A percentile compares a stretch with the other conserved stretches of the same genome.
Evolutionary conservation across 2,113 vertebrate genomes (phyloP).

Genomic region (Odontesthes bonariensis): DNA sequence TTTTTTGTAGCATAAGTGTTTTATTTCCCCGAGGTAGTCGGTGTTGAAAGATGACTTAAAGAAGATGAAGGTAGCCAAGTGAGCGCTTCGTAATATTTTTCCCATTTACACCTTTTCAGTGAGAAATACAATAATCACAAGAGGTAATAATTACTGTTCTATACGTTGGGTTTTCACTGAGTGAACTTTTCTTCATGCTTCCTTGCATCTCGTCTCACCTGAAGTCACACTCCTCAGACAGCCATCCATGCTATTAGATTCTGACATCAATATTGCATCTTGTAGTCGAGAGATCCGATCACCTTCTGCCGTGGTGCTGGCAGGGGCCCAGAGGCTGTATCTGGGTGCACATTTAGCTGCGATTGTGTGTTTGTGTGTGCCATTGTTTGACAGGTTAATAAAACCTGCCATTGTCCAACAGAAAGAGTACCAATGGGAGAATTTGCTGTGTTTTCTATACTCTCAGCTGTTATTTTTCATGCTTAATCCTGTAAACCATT

Average conservation of each 20-base stretch:
- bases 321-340: constrained; percentile 47
- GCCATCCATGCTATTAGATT: constrained; percentile 22
- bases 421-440: constrained; percentile 36
- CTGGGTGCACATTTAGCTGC: constrained; percentile 20
- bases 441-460: constrained; percentile 27
- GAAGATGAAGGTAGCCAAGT: constrained; percentile 42
- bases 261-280: constrained; percentile 52
- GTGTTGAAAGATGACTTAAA: constrained; percentile 62
- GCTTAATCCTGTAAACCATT: constrained; percentile 8
- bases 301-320: constrained; percentile 37
- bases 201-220: constrained; percentile 22
- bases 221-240: constrained; percentile 40
- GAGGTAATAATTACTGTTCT: constrained; percentile 3
- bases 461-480: constrained; percentile 6
- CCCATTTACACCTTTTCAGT: constrained; percentile 43
- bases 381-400: constrained; percentile 68
- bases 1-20: constrained; percentile 35
- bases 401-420: constrained; percentile 50
- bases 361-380: constrained; percentile 42
- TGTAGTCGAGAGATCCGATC: constrained; percentile 60
- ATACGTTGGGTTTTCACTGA: constrained; percentile 1
- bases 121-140: constrained; percentile 5
- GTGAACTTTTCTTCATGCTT: constrained; percentile 44
- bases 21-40: constrained; percentile 57
- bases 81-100: constrained; percentile 57